Percentiles rank a stretch among this genome's conserved stretches.
These are phyloP conservation scores for Oceanodroma tethys DNA, from an alignment of 2,113 vertebrate species.

Conservation along the genomic window DNA sequence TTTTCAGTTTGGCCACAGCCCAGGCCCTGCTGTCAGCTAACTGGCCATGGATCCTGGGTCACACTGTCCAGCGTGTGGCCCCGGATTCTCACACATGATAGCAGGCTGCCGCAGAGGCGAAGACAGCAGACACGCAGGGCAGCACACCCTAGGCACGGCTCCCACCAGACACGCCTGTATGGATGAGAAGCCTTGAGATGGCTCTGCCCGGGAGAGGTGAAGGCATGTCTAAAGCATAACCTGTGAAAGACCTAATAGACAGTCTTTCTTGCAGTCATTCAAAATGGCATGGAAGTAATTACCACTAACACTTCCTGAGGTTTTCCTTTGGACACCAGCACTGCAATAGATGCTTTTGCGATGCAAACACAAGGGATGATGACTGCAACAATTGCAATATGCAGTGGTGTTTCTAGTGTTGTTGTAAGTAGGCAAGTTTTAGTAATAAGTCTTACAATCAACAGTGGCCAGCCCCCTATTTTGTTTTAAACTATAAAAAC, in stretches of 20 bases:
- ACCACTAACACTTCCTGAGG: background rate
- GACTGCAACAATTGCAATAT: background rate
- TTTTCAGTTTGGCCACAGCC: background rate
- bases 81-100: background rate
- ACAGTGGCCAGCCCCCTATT: background rate
- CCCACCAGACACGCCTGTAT: no score
- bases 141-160: background rate
- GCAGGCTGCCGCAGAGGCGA: background rate
- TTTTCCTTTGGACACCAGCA: background rate
- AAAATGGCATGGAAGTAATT: background rate
- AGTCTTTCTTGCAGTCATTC: background rate
- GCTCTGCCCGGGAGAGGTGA: background rate
- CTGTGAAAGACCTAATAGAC: background rate
- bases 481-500: background rate
- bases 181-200: background rate
- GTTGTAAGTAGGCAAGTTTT: background rate
- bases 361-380: background rate
- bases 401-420: background rate
- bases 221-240: background rate
- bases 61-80: accelerated
- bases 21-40: background rate
- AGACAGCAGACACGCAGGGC: background rate
- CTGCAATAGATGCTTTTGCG: background rate
- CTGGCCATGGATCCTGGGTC: background rate
- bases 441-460: background rate